These are phyloP conservation scores for Petrosia ficiformis DNA, from an alignment of 37 sponge, comb jelly and placozoan species.

Conservation along the genomic window DNA sequence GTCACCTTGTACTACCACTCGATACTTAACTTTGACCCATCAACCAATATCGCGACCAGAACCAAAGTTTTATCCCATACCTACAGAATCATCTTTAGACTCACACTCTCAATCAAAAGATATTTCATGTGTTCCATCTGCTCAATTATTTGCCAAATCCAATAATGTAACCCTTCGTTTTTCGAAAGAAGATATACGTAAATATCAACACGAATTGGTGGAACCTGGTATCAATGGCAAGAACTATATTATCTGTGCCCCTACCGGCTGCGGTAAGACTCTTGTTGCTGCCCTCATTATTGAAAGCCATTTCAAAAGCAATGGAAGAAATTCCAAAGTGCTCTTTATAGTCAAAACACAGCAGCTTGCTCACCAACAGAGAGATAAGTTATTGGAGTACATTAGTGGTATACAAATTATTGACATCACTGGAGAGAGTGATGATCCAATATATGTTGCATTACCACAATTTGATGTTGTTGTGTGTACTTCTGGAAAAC, in stretches of 20 bases:
- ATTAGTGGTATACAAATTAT: slow-evolving; percentile 25
- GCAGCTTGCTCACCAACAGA: slow-evolving; percentile 59
- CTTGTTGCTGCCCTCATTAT: slow-evolving; percentile 58
- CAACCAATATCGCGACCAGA: too few species aligned
- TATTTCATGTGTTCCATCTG: too few species aligned
- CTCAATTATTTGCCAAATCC: too few species aligned
- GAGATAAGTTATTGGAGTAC: slow-evolving; percentile 10
- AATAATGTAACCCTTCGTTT: too few species aligned
- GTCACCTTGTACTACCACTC: too few species aligned
- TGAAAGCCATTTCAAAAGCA: slow-evolving; percentile 32
- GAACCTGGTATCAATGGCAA: slow-evolving; percentile 52
- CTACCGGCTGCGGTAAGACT: slow-evolving; percentile 70
- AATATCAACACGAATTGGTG: slow-evolving; percentile 56
- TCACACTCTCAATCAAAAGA: too few species aligned
- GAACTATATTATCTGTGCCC: slow-evolving; percentile 65
- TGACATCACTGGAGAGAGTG: slow-evolving; percentile 23
- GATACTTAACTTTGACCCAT: too few species aligned
- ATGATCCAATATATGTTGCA: neutral
- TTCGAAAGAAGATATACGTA: slow-evolving; percentile 1
- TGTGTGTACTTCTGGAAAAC: slow-evolving; percentile 63
- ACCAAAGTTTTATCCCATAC: too few species aligned
- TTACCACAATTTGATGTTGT: slow-evolving; percentile 24
- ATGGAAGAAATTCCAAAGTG: slow-evolving; percentile 25
- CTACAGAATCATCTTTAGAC: too few species aligned
- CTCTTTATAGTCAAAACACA: slow-evolving; percentile 41